Conservation (phyloP, 2,113 vertebrate species). For the Xiphophorus hellerii region DNA sequence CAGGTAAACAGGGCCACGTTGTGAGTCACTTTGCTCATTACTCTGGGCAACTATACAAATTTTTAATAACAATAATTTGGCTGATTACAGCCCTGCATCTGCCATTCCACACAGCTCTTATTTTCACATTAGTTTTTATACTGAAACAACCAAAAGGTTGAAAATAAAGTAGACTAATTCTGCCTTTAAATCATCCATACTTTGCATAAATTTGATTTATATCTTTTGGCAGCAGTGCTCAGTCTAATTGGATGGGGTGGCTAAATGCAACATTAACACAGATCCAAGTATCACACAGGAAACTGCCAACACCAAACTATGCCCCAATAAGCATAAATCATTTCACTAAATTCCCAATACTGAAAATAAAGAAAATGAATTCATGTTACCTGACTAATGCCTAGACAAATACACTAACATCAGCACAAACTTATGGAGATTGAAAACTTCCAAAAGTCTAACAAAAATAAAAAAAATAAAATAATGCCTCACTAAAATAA, state of each 20-base stretch:
- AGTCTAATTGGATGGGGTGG: not conserved
- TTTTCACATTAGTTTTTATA: conserved; percentile 12
- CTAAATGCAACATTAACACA: not conserved
- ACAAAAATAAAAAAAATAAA: too few species aligned
- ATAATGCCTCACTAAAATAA: not conserved
- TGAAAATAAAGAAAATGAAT: not conserved
- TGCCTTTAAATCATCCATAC: not conserved
- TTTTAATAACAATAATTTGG: conserved; percentile 25
- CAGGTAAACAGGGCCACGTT: conserved; percentile 44
- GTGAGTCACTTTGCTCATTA: conserved; percentile 51
- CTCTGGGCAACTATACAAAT: conserved; percentile 29
- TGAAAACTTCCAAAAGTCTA: not conserved
- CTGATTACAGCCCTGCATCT: conserved; percentile 6
- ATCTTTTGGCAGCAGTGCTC: not conserved
- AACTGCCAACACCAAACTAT: conserved; percentile 1
- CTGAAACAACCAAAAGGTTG: not conserved
- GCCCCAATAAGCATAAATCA: not conserved
- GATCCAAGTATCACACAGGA: not conserved
- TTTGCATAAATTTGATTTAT: not conserved
- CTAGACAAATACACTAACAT: not conserved
- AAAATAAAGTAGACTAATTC: not conserved
- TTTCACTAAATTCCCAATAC: not conserved
- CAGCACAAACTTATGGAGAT: not conserved
- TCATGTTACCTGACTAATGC: too few species aligned
- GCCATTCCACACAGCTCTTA: not conserved